Evolutionary conservation across 2,797 vertebrate genomes (phyloP), one percentile per base, ranked within the genome.

Genomic region (Fistularia commersonii): DNA sequence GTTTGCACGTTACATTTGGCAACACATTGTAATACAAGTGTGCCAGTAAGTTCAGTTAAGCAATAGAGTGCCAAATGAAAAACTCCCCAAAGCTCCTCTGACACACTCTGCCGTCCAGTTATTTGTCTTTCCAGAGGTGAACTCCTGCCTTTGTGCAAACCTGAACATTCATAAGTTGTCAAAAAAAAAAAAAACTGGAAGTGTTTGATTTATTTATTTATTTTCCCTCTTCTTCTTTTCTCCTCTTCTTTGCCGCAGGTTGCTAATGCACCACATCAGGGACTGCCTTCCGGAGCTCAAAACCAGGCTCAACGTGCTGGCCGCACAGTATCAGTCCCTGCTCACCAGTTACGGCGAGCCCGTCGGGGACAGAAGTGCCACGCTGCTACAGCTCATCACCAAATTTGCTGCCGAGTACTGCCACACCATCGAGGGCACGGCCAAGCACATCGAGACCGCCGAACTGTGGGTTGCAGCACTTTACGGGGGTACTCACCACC

Each of bases 331-430:
- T 69, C 96, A 98, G 85, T 95, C 96, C 60, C 86, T 99, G 48
- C 91, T 99, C 44, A 93, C 93, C 72, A 94, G 96, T 69, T 99
- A 98, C 0, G 96, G 97, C 0, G 95, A 99, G 47, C 96, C 97
- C 0, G 95, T 99, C 39, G 95, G 96, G 8, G 96, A 99, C 74
- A 91, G 93, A 82, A 99, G 93, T 68, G 81, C 96, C 84, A 98
- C 95, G 5, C 75, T 99, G 83, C 86, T 99, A 74, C 97, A 99
- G 84, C 94, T 99, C 68, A 98, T 99, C 83, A 99, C 97, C 69
- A 99, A 98, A 86, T 99, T 99, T 62, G 97, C 97, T 33, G 93
- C 96, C 8, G 96, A 99, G 80, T 99, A 99, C 81, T 99, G 97
- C 80, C 91, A 97, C 86, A 99, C 97, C 41, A 99, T 99, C 61